phyloP scores from a whole-genome alignment of 2,888 invertebrate genomes.

The Adineta ricciae region DNA sequence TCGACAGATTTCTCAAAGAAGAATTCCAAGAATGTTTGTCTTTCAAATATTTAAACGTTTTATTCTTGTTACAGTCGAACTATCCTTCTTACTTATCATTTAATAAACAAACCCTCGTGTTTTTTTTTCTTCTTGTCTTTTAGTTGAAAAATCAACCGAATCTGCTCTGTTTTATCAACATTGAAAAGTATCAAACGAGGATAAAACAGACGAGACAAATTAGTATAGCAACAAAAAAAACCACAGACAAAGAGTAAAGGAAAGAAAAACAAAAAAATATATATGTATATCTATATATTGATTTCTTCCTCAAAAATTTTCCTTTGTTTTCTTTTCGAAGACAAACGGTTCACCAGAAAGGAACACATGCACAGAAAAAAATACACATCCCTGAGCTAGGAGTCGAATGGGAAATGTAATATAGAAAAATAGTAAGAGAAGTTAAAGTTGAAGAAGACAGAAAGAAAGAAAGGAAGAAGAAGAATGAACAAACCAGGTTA shows the following conservation, averaged over 20 bases:
- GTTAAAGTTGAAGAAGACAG: not conserved
- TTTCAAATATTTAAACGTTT: too few relatives aligned
- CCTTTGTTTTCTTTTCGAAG: not conserved
- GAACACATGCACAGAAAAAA: not conserved
- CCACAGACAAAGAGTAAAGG: not conserved
- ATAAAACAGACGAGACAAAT: not conserved
- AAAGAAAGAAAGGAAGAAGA: not conserved
- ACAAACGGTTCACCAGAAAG: slow-evolving; percentile 13
- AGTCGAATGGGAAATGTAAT: slow-evolving; percentile 13
- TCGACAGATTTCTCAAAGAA: too few relatives aligned
- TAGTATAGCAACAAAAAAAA: not conserved
- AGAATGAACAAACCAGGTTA: slow-evolving; percentile 9
- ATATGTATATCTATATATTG: not conserved
- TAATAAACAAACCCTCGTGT: not conserved
- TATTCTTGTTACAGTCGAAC: too few relatives aligned
- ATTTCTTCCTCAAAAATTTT: not conserved
- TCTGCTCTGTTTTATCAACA: slow-evolving; percentile 9
- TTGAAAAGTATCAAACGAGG: not conserved
- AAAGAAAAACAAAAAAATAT: not conserved
- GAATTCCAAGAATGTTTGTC: too few relatives aligned
- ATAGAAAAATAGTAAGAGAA: slow-evolving; percentile 13
- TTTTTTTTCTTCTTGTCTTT: not conserved
- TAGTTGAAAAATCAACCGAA: slow-evolving; percentile 7
- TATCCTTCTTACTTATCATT: not conserved
- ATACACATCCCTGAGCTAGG: not conserved